phyloP scores from a whole-genome alignment of 1,140 invertebrate species.

The Ceratoteleas bidentatus region DNA sequence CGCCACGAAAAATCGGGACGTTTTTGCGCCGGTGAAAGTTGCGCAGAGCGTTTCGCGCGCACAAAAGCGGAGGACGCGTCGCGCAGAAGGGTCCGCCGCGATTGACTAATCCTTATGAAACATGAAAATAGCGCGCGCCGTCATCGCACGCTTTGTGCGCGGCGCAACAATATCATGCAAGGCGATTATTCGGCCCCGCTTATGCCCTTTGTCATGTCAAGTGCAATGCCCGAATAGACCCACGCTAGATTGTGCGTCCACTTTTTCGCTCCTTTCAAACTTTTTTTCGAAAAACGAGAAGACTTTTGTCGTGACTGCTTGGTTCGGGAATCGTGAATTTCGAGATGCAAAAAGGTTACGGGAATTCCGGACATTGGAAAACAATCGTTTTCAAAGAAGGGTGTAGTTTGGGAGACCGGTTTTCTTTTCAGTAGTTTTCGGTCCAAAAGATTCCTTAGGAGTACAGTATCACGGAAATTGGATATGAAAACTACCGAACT shows the following conservation, averaged over 20 bases:
- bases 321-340: too few relatives aligned
- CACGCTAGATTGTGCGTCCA: neutral
- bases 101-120: slow-evolving; percentile 33
- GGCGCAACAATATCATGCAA: slow-evolving; percentile 33
- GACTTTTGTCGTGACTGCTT: too few relatives aligned
- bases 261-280: slow-evolving; percentile 9
- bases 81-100: slow-evolving; percentile 24
- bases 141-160: slow-evolving; percentile 14
- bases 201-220: slow-evolving; percentile 18
- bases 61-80: slow-evolving; percentile 20
- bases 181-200: slow-evolving; percentile 26
- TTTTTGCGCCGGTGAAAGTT: slow-evolving; percentile 45
- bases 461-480: too few relatives aligned
- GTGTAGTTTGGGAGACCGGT: too few relatives aligned
- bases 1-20: slow-evolving; percentile 36
- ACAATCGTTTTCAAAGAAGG: too few relatives aligned
- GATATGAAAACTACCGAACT: too few relatives aligned
- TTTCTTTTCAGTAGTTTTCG: too few relatives aligned
- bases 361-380: too few relatives aligned
- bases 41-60: neutral
- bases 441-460: too few relatives aligned
- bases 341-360: too few relatives aligned
- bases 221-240: slow-evolving; percentile 21
- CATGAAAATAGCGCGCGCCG: slow-evolving; percentile 8
- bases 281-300: too few relatives aligned